Conservation (phyloP, 2,113 vertebrate species). For the Heliornis fulica region DNA sequence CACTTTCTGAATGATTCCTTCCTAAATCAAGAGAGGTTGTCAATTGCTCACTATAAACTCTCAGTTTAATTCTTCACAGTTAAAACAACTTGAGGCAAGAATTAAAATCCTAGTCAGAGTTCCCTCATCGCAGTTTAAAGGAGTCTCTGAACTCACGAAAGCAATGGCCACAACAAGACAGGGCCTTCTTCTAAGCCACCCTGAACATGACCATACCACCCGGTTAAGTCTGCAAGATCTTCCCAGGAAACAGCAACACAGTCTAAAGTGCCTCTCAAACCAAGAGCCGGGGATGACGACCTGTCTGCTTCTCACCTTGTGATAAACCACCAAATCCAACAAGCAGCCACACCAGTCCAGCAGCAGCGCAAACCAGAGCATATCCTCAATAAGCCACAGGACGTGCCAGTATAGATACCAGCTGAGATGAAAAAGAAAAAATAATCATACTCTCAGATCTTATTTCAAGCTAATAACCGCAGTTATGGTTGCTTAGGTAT, state of each 20-base stretch:
- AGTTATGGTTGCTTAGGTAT: neutral
- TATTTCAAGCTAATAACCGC: neutral
- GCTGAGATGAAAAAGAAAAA: neutral
- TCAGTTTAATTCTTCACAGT: slow-evolving; percentile 3
- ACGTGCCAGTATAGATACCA: neutral
- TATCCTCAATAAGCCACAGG: neutral
- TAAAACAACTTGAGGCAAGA: slow-evolving; percentile 48
- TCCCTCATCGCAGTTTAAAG: neutral
- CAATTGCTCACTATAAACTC: slow-evolving; percentile 28
- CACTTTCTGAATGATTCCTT: slow-evolving; percentile 47
- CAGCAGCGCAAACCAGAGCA: neutral
- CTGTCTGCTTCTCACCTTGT: neutral
- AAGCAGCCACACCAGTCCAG: neutral
- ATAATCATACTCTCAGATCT: neutral
- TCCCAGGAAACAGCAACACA: neutral
- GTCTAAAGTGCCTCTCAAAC: neutral
- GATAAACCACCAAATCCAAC: neutral
- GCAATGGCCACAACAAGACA: neutral
- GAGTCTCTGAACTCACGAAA: neutral
- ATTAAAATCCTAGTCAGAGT: neutral
- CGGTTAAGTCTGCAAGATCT: neutral
- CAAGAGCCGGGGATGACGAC: neutral
- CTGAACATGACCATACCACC: neutral
- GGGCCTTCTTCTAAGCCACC: neutral
- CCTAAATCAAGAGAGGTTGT: slow-evolving; percentile 53